Percentiles rank a stretch among this genome's conserved stretches.
Conservation (phyloP, 2,888 invertebrate species). For the Scaptodrosophila latifasciaeformis region DNA sequence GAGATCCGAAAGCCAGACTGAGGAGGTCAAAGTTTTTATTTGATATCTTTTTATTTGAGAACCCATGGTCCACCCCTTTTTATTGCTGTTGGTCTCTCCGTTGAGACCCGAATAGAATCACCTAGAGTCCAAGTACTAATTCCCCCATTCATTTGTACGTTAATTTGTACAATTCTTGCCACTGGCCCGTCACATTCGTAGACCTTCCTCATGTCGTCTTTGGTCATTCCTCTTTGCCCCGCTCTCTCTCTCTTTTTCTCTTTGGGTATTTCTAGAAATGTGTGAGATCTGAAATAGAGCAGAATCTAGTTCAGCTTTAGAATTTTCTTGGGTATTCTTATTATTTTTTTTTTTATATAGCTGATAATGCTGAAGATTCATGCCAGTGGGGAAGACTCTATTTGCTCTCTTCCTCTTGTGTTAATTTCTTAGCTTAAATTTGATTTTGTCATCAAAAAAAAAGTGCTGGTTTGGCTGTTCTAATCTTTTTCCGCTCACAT, state of each 20-base stretch:
- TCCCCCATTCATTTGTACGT: conserved; percentile 67
- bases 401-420: too few species aligned
- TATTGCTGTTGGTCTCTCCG: too few species aligned
- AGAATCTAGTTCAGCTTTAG: conserved; percentile 57
- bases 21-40: neutral
- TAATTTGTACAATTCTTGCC: conserved; percentile 67
- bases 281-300: conserved; percentile 65
- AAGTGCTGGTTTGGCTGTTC: too few species aligned
- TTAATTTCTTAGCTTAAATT: too few species aligned
- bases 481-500: too few species aligned
- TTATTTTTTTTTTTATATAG: conserved; percentile 3
- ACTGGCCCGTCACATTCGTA: conserved; percentile 31
- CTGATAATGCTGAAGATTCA: conserved; percentile 41
- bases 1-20: too few species aligned
- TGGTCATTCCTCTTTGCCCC: conserved; percentile 1
- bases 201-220: conserved; percentile 30
- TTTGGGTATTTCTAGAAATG: conserved; percentile 60
- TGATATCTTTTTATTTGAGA: neutral
- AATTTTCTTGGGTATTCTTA: too few species aligned
- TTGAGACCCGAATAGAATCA: neutral
- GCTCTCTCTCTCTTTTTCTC: conserved; percentile 30
- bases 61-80: too few species aligned
- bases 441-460: too few species aligned
- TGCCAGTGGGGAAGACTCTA: too few species aligned
- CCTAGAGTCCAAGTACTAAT: conserved; percentile 47